Percentiles rank a stretch among this genome's conserved stretches.
Evolutionary conservation across 2,797 vertebrate species (phyloP).

Genomic region (Numenius phaeopus): DNA sequence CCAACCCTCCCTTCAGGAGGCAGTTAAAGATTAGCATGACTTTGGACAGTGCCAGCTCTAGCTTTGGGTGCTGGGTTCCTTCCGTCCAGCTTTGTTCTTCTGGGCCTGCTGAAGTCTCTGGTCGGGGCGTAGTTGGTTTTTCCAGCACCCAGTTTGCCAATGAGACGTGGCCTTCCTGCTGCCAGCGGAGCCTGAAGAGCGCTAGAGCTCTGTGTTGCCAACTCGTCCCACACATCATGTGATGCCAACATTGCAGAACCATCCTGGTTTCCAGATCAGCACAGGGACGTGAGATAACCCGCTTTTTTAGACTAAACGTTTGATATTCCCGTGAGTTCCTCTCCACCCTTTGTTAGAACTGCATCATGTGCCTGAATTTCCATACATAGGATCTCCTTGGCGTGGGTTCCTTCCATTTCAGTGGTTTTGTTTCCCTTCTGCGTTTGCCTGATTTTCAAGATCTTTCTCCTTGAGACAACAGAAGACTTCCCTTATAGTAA

Average conservation of each 20-base stretch:
- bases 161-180: background rate
- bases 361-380: background rate
- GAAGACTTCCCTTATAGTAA: background rate
- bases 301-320: background rate
- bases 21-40: background rate
- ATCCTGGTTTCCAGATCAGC: background rate
- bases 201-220: background rate
- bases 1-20: background rate
- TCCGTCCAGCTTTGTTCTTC: background rate
- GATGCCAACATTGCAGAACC: background rate
- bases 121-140: background rate
- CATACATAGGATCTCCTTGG: background rate
- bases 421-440: constrained; percentile 4
- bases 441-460: background rate
- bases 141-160: background rate
- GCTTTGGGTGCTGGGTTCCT: background rate
- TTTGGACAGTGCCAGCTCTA: background rate
- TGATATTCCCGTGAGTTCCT: background rate
- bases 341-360: background rate
- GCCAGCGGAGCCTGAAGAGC: background rate
- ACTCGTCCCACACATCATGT: background rate
- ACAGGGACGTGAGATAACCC: background rate
- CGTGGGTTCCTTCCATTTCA: background rate
- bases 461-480: background rate
- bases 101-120: background rate